Base-by-base conservation (phyloP, 2,888 invertebrate species). In the Drosophila robusta region DNA sequence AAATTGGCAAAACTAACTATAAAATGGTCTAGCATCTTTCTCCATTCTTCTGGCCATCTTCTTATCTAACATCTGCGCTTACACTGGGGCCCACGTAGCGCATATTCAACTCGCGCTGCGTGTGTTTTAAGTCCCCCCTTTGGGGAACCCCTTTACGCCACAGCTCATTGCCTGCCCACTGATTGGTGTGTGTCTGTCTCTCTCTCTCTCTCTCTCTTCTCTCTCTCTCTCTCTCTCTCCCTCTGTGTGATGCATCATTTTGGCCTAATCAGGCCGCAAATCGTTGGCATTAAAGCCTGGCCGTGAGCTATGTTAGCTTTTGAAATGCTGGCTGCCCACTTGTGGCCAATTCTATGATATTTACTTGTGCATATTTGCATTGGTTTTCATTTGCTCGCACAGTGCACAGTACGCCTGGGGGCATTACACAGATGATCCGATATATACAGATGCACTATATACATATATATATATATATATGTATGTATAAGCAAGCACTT, bases 231-330 rank as follows among this genome's bases (percentile, higher is more conserved):
- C 29, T 42, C 26, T 68, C 41, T 51, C 44, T 65, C 24, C 55
- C 44, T 73, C 22, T 64, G 55, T 73, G 81, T 81, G 86, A 85
- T 86, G 86, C 87, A 85, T 87, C 86, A 87, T 86, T 87, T 87
- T 85, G 71, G 75, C 74, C 87, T 86, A 86, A 86, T 86, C 86
- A 86, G 66, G 62, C 60, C 75, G 75, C 86, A 86, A 87, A 87
- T 86, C 85, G 87, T 85, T 80, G 76, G 82, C 82, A 87, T 85
- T 87, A 85, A 80, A 82, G 74, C 78, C 66, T 63, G 74, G 78
- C 78, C 81, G 64, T 76, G 56, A 81, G 85, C 87, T 63, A 82
- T 87, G 82, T 79, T 83, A 72, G 82, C 71, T 69, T 82, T 78
- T 50, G 51, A 55, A 63, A 63, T 71, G 63, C 75, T 64, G 76